Base-by-base conservation (phyloP, 2,113 vertebrate species). In the Muscicapa adusta region DNA sequence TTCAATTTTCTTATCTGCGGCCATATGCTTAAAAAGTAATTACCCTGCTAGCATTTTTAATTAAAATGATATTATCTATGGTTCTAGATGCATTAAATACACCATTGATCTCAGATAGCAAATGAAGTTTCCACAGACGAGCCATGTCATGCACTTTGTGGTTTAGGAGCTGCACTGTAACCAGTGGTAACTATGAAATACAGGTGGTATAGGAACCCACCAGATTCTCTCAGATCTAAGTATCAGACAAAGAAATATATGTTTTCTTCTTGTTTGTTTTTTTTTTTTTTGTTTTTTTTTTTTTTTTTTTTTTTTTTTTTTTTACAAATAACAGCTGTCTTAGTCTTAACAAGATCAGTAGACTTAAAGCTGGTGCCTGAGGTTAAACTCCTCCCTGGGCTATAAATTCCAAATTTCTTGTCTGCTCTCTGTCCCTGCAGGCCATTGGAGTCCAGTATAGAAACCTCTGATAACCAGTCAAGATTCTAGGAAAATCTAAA, bases 21-120 rank as follows among this genome's bases (percentile, higher is more conserved):
- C 89, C 91, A 94, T 96, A 97, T 96, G 91, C 91, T 96, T 97
- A 97, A 97, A 95, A 95, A 93, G 67, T 97, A 97, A 97, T 97
- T 98, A 94, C 70, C 92, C 58, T 89, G 57, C 66, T 93, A 96
- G 79, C 85, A 97, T 96, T 97, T 97, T 95, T 97, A 96, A 98
- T 97, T 98, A 97, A 97, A 97, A 95, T 74, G 74, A 95, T 95
- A 65, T 89, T 96, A 96, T 97, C 95, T 96, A 54, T 95, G 62
- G 22, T 96, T 96, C 91, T 93, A 94, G 96, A 93, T 93, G 62
- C 82, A 93, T 92, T 97, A 95, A 93, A 61, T 53, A 45, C 85
- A 40, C 25, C 92, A 96, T 18, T 96, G 95, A 97, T 96, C 96
- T 97, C 76, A 95, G 87, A 96, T 90, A 56, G 34, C 56, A 74